phyloP scores from a whole-genome alignment of 2,113 vertebrate species.

The Aplodontia rufa region DNA sequence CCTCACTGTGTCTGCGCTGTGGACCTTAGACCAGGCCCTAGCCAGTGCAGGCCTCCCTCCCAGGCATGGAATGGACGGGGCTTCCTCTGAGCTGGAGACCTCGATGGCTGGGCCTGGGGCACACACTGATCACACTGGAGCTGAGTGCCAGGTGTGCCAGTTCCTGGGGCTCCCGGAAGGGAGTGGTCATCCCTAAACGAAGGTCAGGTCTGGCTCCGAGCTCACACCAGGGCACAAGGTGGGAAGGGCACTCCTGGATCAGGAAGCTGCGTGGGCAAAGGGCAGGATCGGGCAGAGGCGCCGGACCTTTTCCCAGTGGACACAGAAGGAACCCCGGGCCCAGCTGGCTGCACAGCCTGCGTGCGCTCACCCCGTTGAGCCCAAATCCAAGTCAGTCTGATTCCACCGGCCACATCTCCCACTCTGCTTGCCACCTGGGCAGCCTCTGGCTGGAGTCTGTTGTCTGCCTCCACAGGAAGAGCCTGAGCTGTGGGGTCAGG shows the following conservation, averaged over 20 bases:
- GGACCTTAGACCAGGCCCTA: no score
- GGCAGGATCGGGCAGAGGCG: no score
- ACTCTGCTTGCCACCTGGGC: neutral
- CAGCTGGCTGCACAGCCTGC: neutral
- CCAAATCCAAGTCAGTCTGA: neutral
- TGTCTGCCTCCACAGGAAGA: neutral
- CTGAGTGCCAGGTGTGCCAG: rapidly evolving
- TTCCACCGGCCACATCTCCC: neutral
- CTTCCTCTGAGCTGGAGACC: neutral
- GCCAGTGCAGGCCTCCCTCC: neutral
- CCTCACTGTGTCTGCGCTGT: neutral
- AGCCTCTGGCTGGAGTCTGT: neutral
- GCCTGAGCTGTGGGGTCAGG: neutral
- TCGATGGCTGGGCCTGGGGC: neutral
- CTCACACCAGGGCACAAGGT: neutral
- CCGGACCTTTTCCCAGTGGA: rapidly evolving
- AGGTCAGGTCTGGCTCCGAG: neutral
- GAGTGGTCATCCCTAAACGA: neutral
- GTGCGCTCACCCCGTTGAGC: neutral
- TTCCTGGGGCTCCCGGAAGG: neutral
- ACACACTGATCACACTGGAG: neutral
- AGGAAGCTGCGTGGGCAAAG: neutral
- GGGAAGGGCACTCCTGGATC: no score
- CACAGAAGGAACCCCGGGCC: no score
- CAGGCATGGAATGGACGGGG: no score